Evolutionary conservation across 1,140 invertebrate species (phyloP).

Genomic region (Polypedilum vanderplanki): DNA sequence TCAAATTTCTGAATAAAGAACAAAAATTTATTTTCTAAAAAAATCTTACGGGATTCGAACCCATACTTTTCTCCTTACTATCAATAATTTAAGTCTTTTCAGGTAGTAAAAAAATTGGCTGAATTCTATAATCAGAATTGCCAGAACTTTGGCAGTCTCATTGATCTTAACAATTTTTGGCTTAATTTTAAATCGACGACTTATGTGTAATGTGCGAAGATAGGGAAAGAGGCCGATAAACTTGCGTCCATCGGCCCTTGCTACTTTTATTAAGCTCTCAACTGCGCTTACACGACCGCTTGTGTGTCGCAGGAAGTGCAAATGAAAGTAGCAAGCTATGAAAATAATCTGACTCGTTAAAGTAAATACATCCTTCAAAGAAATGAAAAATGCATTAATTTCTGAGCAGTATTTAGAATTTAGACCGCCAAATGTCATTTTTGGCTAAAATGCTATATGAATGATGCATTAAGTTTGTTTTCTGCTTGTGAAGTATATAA

Average conservation of each 20-base stretch:
- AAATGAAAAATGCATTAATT: background rate
- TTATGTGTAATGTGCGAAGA: background rate
- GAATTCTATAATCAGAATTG: conserved; percentile 18
- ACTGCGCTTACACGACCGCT: conserved; percentile 6
- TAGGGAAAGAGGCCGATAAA: conserved; percentile 1
- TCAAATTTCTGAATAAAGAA: too few species aligned
- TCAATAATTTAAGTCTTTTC: background rate
- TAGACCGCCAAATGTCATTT: background rate
- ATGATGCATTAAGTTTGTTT: background rate
- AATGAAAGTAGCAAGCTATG: conserved; percentile 2
- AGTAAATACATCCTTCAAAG: background rate
- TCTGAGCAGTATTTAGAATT: conserved; percentile 13
- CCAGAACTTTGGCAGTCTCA: conserved; percentile 16
- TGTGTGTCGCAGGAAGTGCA: conserved; percentile 9
- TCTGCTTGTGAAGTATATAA: background rate
- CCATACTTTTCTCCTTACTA: background rate
- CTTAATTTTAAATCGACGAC: conserved; percentile 4
- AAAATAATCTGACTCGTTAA: conserved; percentile 18
- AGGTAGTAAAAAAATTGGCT: background rate
- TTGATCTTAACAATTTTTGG: background rate
- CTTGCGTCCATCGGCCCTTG: background rate
- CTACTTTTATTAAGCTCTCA: conserved; percentile 11
- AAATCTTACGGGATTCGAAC: background rate
- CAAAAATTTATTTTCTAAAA: too few species aligned
- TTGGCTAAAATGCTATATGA: background rate